Conservation (phyloP, 2,113 vertebrate species). For the Cygnus buccinator region DNA sequence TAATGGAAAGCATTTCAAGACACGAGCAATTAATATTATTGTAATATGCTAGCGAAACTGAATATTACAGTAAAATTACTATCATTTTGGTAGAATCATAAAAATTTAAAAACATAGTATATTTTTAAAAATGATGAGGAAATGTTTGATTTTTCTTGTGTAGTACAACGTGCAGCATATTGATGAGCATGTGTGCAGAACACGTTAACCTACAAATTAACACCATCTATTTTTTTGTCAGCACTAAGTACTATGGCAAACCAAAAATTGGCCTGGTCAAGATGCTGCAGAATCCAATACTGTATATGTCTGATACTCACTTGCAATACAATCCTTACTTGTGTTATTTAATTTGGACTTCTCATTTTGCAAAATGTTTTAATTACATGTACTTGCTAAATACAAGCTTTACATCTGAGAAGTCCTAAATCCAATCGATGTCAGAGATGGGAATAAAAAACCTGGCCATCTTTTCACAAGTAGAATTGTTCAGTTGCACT, state of each 20-base stretch:
- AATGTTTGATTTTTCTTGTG: neutral
- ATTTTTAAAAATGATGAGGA: neutral
- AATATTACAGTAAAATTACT: neutral
- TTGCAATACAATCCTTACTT: neutral
- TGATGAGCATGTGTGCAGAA: neutral
- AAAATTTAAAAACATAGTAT: neutral
- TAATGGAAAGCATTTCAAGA: neutral
- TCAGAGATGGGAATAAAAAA: neutral
- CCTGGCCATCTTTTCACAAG: neutral
- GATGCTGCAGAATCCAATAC: neutral
- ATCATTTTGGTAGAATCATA: neutral
- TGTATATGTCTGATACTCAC: accelerated
- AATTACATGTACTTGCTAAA: neutral
- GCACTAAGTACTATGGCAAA: neutral
- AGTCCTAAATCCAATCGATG: neutral
- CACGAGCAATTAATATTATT: neutral
- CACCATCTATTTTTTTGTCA: neutral
- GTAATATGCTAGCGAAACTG: neutral
- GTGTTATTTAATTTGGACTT: neutral
- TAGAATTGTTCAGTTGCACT: neutral
- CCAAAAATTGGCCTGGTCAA: neutral
- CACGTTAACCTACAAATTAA: neutral
- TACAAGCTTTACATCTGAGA: neutral
- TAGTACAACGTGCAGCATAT: neutral
- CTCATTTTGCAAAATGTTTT: neutral